phyloP scores from a whole-genome alignment of 2,797 vertebrate genomes.

The Synaphobranchus kaupii region DNA sequence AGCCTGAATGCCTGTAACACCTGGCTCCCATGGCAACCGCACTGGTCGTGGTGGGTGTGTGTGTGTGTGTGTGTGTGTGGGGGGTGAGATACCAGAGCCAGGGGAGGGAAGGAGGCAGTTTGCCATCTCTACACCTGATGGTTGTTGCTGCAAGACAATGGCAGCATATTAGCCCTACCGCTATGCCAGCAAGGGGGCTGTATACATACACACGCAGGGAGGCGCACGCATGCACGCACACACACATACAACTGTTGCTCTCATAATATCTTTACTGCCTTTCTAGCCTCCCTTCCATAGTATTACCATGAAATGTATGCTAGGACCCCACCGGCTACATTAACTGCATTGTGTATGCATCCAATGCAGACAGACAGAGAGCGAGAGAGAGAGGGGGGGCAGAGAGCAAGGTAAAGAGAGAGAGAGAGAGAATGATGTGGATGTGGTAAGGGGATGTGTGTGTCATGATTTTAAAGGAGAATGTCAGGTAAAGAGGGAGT shows the following conservation, averaged over 20 bases:
- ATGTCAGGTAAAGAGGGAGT: neutral
- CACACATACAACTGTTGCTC: neutral
- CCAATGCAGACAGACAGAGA: constrained; percentile 48
- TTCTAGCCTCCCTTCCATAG: neutral
- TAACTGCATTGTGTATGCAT: constrained; percentile 40
- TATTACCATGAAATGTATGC: neutral
- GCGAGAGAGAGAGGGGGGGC: constrained; percentile 43
- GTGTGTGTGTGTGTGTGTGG: constrained; percentile 30
- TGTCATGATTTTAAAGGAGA: constrained; percentile 37
- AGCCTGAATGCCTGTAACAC: constrained; percentile 65
- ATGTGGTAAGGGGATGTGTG: constrained; percentile 50
- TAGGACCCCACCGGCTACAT: neutral
- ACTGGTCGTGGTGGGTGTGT: constrained; percentile 28
- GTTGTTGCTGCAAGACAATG: neutral
- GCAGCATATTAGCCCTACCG: neutral
- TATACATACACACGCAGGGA: neutral
- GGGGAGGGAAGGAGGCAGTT: neutral
- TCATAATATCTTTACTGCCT: neutral
- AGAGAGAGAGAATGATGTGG: constrained; percentile 39
- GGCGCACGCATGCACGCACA: too few species aligned
- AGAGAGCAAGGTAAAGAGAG: neutral
- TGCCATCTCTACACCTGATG: neutral
- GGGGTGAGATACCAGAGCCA: constrained; percentile 31
- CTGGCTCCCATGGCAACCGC: constrained; percentile 70
- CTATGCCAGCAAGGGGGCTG: neutral